Conservation (phyloP, 1,140 invertebrate species). For the Palaemon carinicauda region DNA sequence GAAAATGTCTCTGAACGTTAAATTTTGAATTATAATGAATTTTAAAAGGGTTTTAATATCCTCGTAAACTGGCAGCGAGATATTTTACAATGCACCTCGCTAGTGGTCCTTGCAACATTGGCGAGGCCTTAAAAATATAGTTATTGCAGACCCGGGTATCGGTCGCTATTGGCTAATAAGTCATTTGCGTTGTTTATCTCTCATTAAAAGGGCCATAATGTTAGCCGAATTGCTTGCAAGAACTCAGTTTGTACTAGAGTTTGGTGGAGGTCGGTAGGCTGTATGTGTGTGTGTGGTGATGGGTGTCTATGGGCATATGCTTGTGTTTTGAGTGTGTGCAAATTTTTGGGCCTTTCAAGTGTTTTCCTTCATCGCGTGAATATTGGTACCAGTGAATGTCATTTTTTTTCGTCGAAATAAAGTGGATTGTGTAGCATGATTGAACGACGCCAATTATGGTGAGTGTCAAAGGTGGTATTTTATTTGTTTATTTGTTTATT, state of each 20-base stretch:
- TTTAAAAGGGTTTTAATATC: slow-evolving; percentile 58
- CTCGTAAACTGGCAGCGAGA: slow-evolving; percentile 52
- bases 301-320: not conserved
- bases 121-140: slow-evolving; percentile 57
- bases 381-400: no score
- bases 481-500: no score
- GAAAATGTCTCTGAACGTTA: slow-evolving; percentile 21
- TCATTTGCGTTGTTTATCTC: slow-evolving; percentile 58
- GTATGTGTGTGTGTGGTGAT: slow-evolving; percentile 20
- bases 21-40: slow-evolving; percentile 51
- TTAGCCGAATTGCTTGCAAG: slow-evolving; percentile 57
- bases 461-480: no score
- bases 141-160: slow-evolving; percentile 53
- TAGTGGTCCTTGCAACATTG: slow-evolving; percentile 57
- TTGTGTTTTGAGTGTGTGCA: not conserved
- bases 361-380: not conserved
- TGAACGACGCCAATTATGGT: no score
- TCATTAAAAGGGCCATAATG: slow-evolving; percentile 57
- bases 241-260: slow-evolving; percentile 48
- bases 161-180: slow-evolving; percentile 57
- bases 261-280: slow-evolving; percentile 42
- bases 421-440: no score
- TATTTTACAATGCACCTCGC: slow-evolving; percentile 56
- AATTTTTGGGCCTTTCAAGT: not conserved
- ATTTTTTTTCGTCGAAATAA: no score